phyloP scores from a whole-genome alignment of 2,888 invertebrate genomes.

The Graphium colonna region DNA sequence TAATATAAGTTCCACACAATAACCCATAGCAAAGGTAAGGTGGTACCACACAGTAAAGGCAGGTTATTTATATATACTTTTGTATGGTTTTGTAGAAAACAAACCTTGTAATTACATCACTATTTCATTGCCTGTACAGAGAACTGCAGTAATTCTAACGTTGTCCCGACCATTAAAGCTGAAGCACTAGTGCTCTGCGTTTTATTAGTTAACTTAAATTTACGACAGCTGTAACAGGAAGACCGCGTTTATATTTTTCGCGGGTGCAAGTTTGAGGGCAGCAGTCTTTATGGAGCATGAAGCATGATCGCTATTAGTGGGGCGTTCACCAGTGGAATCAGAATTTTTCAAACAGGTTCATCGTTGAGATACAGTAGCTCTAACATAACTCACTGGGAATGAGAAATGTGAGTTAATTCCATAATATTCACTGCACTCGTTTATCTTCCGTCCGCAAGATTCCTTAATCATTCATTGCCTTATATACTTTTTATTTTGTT shows the following conservation, averaged over 20 bases:
- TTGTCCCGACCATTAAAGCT: slow-evolving; percentile 19
- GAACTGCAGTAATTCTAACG: slow-evolving; percentile 16
- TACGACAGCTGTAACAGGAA: slow-evolving; percentile 18
- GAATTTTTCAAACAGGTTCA: slow-evolving; percentile 30
- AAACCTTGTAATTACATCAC: slow-evolving; percentile 30
- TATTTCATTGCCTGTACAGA: slow-evolving; percentile 4
- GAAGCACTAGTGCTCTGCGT: slow-evolving; percentile 13
- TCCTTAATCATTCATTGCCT: not conserved
- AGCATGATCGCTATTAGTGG: slow-evolving; percentile 25
- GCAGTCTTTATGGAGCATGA: slow-evolving; percentile 19
- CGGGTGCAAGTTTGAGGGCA: slow-evolving; percentile 13
- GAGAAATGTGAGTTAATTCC: slow-evolving; percentile 30
- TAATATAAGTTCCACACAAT: too few species aligned
- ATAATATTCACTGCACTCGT: slow-evolving; percentile 15
- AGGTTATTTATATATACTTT: too few species aligned
- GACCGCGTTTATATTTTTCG: slow-evolving; percentile 22
- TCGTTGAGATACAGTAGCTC: slow-evolving; percentile 32
- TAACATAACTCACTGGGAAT: slow-evolving; percentile 23
- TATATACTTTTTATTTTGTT: not conserved
- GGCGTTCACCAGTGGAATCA: slow-evolving; percentile 23
- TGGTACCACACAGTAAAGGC: too few species aligned
- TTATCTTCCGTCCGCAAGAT: not conserved
- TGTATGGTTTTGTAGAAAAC: not conserved
- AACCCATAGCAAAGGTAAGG: too few species aligned
- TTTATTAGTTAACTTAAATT: slow-evolving; percentile 25